phyloP scores from a whole-genome alignment of 1,140 invertebrate genomes.

The Calliphora vicina region DNA sequence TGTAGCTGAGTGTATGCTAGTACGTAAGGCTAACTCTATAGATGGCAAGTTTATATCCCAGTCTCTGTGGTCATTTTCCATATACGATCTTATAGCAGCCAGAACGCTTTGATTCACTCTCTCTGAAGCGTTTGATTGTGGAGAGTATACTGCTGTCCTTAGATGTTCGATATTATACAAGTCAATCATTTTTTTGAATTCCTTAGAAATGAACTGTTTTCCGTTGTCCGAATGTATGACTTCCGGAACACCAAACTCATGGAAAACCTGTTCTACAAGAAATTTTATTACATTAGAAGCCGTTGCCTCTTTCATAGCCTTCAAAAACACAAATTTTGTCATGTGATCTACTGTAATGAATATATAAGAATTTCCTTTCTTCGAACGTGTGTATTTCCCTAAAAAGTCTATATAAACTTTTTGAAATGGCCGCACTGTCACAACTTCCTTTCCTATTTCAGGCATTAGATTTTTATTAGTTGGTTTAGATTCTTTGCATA shows the following conservation, averaged over 20 bases:
- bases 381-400: neutral
- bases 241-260: too few relatives aligned
- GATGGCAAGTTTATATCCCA: conserved; percentile 33
- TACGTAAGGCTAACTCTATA: too few relatives aligned
- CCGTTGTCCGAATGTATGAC: too few relatives aligned
- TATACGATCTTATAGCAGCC: conserved; percentile 32
- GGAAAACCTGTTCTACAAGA: too few relatives aligned
- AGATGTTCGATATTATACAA: too few relatives aligned
- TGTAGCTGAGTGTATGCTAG: neutral
- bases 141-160: too few relatives aligned
- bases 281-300: too few relatives aligned
- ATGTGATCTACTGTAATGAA: neutral
- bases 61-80: neutral
- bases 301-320: neutral
- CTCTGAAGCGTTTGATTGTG: conserved; percentile 19
- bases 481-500: too few relatives aligned
- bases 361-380: neutral
- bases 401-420: neutral
- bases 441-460: too few relatives aligned
- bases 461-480: too few relatives aligned
- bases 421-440: neutral
- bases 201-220: too few relatives aligned
- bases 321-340: conserved; percentile 14
- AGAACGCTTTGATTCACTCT: conserved; percentile 28
- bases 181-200: too few relatives aligned